Percentiles rank a stretch among this genome's conserved stretches.
phyloP scores from a whole-genome alignment of 1,140 invertebrate species.

The Danaus plexippus region DNA sequence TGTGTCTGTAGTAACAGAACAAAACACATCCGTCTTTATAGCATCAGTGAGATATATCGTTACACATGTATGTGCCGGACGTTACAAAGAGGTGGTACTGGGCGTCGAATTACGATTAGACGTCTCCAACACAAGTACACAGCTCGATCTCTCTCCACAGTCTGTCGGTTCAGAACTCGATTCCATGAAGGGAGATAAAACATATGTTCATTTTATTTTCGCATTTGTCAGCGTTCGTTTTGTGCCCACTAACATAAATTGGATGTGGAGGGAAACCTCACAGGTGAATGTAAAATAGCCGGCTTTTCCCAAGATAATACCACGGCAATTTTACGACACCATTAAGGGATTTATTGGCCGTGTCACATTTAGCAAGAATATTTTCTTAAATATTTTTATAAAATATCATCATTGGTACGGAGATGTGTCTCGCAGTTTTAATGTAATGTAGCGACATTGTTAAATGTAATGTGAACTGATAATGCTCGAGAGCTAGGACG shows the following conservation, averaged over 20 bases:
- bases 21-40: too few species aligned
- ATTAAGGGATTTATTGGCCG: slow-evolving; percentile 67
- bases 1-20: too few species aligned
- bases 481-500: too few species aligned
- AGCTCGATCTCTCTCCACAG: slow-evolving; percentile 7
- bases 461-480: slow-evolving; percentile 4
- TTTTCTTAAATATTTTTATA: slow-evolving; percentile 43
- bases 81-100: too few species aligned
- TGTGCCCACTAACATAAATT: slow-evolving; percentile 71
- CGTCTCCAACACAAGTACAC: too few species aligned
- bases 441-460: neutral
- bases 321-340: slow-evolving; percentile 67
- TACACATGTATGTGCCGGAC: too few species aligned
- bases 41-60: too few species aligned
- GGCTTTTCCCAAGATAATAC: slow-evolving; percentile 69
- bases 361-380: slow-evolving; percentile 62
- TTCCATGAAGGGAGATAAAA: slow-evolving; percentile 62
- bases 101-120: too few species aligned
- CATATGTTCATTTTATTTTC: slow-evolving; percentile 70
- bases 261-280: slow-evolving; percentile 67
- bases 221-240: slow-evolving; percentile 71
- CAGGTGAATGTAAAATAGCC: slow-evolving; percentile 70
- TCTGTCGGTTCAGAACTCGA: slow-evolving; percentile 46
- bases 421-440: slow-evolving; percentile 1
- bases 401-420: slow-evolving; percentile 4